Conservation (phyloP, 2,113 vertebrate species). For the Apeltes quadracus region DNA sequence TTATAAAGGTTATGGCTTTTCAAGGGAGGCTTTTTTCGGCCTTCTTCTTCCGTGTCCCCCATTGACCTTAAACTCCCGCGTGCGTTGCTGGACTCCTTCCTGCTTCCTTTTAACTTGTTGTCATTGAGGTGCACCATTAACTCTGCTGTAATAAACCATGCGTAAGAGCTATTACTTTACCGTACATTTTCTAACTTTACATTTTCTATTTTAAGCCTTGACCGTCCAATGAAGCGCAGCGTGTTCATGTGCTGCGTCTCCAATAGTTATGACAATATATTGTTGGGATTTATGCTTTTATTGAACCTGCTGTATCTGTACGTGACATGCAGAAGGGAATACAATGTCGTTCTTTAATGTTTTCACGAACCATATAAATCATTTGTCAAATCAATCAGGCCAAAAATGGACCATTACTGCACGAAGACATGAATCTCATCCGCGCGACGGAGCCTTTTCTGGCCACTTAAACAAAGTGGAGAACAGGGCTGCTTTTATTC, state of each 20-base stretch:
- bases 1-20: constrained; percentile 33
- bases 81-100: constrained; percentile 45
- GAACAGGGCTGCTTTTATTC: neutral
- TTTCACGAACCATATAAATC: neutral
- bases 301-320: constrained; percentile 3
- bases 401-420: neutral
- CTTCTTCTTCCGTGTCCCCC: neutral
- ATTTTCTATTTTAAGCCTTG: constrained; percentile 22
- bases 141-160: constrained; percentile 30
- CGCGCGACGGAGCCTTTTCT: neutral
- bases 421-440: neutral
- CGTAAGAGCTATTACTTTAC: constrained; percentile 29
- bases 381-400: neutral
- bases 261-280: constrained; percentile 17
- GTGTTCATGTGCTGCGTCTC: too few relatives aligned
- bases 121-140: constrained; percentile 32
- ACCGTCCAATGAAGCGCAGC: constrained; percentile 14
- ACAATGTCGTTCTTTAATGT: constrained; percentile 4
- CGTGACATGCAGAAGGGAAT: neutral
- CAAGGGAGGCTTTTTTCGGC: constrained; percentile 27
- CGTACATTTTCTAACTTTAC: constrained; percentile 15
- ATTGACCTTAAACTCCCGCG: constrained; percentile 43
- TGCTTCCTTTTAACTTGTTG: constrained; percentile 40
- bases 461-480: neutral
- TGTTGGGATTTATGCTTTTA: neutral